These are phyloP conservation scores for Papilio gigon DNA, from an alignment of 2,888 invertebrate species.

Conservation along the genomic window DNA sequence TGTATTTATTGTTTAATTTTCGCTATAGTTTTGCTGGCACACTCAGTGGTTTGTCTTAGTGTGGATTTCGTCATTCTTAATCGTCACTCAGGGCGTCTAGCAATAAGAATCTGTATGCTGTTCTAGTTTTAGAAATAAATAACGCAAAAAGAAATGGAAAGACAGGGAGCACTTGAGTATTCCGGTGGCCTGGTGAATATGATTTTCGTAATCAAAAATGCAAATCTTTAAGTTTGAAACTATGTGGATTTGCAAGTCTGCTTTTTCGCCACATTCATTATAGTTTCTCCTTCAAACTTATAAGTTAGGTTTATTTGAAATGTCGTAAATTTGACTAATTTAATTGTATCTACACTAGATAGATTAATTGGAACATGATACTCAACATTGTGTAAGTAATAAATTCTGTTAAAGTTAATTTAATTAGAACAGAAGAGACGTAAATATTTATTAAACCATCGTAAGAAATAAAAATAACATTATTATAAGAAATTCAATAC, in stretches of 20 bases:
- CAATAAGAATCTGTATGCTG: no score
- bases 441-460: no score
- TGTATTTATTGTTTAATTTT: no score
- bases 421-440: background rate
- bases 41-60: no score
- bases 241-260: slow-evolving; percentile 51
- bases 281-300: slow-evolving; percentile 32
- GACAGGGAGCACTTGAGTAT: slow-evolving; percentile 30
- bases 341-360: background rate
- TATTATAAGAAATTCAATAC: no score
- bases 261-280: slow-evolving; percentile 46
- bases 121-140: no score
- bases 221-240: slow-evolving; percentile 48
- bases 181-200: slow-evolving; percentile 45
- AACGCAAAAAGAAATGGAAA: background rate
- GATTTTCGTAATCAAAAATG: slow-evolving; percentile 55
- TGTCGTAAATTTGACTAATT: background rate
- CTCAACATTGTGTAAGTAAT: background rate
- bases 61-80: no score
- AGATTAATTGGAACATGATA: background rate
- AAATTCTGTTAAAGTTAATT: background rate
- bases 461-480: no score
- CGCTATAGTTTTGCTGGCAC: no score
- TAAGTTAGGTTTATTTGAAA: background rate
- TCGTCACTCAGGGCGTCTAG: no score